A percentile compares a stretch with the other conserved stretches of the same genome.
phyloP scores from a whole-genome alignment of 2,888 invertebrate species.

The Miltochrista miniata region DNA sequence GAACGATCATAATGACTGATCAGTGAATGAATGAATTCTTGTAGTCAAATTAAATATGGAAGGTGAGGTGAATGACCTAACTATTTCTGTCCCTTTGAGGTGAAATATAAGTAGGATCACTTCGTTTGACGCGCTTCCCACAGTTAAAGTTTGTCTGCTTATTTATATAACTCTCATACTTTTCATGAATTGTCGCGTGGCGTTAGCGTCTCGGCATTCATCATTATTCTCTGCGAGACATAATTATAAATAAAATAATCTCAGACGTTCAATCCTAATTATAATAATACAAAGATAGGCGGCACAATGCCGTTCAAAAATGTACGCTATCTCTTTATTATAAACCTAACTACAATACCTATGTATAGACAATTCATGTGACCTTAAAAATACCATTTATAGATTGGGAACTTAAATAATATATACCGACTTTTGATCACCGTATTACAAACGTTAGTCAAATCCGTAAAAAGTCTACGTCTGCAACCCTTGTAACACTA shows the following conservation, averaged over 20 bases:
- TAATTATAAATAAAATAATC: too few species aligned
- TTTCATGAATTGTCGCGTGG: slow-evolving; percentile 2
- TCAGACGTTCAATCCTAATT: too few species aligned
- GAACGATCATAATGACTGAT: background rate
- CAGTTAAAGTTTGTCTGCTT: slow-evolving; percentile 11
- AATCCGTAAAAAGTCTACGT: too few species aligned
- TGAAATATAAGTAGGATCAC: slow-evolving; percentile 32
- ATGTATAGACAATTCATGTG: too few species aligned
- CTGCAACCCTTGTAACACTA: too few species aligned
- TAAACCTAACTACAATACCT: too few species aligned
- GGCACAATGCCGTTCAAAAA: background rate
- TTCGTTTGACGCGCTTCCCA: slow-evolving; percentile 30
- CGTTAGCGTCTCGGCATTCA: too few species aligned
- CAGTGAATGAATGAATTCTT: slow-evolving; percentile 3
- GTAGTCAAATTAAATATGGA: slow-evolving; percentile 16
- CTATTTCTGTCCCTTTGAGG: slow-evolving; percentile 40
- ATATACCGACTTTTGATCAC: too few species aligned
- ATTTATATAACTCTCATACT: slow-evolving; percentile 5
- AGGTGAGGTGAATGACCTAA: slow-evolving; percentile 35
- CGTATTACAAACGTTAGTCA: too few species aligned
- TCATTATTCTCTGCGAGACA: background rate
- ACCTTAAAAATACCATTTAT: too few species aligned
- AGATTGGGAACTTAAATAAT: too few species aligned
- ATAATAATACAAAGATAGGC: too few species aligned
- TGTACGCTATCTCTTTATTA: background rate